Evolutionary conservation across 2,888 invertebrate species (phyloP), one percentile per base, ranked within the genome.

Genomic region (Eulithis testata): DNA sequence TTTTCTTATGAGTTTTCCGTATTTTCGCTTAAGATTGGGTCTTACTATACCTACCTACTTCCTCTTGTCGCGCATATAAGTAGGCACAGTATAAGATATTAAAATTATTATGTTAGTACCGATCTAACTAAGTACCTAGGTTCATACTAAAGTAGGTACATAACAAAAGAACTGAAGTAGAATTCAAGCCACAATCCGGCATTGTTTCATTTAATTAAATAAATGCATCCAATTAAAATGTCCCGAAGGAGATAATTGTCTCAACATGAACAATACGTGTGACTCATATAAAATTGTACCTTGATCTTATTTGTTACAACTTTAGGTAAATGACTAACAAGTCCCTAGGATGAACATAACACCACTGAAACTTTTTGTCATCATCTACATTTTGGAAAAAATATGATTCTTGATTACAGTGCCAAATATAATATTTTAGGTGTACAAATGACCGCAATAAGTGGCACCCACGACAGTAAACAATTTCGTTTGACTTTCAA

Each of bases 171-270:
- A 51, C n/a, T 7, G 40, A 14, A 12, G 12, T 47, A 50, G 7
- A 31, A 60, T 59, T 55, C 55, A 52, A 31, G 51, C 14, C 55
- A 52, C 59, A 55, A 21, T 2, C 45, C 21, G 50, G 58, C 12
- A 59, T 66, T 66, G 69, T 67, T 62, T 31, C 14, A 61, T 57
- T 61, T 62, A 68, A 68, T 68, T 56, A 52, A 69, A 69, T 68
- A 58, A 63, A 62, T 61, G 44, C 21, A 53, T 63, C 43, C 37
- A 55, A 40, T 55, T 45, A 57, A 64, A 69, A 49, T 61, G 64
- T 66, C 72, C 71, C 47, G 37, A n/a, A 60, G 66, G 71, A 71
- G 69, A 68, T 70, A 64, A 71, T 73, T 70, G 71, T 69, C 52
- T 45, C 11, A 43, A 56, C 55, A 47, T 69, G 66, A 70, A 68